A percentile compares a stretch with the other conserved stretches of the same genome.
Evolutionary conservation across 2,113 vertebrate genomes (phyloP).

Genomic region (Sebastes fasciatus): DNA sequence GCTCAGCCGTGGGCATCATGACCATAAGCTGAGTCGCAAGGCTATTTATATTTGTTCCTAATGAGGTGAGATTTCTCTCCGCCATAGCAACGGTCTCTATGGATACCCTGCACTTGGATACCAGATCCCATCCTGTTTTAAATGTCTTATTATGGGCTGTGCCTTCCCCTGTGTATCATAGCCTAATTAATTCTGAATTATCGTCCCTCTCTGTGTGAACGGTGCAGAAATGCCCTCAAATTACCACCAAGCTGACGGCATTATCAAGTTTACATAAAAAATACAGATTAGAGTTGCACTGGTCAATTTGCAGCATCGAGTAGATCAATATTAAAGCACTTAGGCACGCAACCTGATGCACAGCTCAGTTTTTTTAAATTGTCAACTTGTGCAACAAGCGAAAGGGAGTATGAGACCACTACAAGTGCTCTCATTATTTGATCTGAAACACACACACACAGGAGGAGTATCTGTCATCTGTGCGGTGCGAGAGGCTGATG

Average conservation of each 20-base stretch:
- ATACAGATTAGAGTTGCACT: constrained; percentile 17
- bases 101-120: constrained; percentile 84
- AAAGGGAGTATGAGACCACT: constrained; percentile 39
- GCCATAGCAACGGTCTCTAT: constrained; percentile 85
- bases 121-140: constrained; percentile 78
- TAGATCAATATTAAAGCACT: constrained; percentile 45
- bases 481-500: constrained; percentile 33
- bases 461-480: constrained; percentile 11
- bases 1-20: constrained; percentile 71
- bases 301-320: constrained; percentile 44
- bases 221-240: constrained; percentile 54
- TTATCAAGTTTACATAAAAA: constrained; percentile 33
- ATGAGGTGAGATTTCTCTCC: constrained; percentile 83
- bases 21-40: constrained; percentile 74
- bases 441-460: constrained; percentile 35
- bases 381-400: constrained; percentile 45
- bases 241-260: constrained; percentile 19
- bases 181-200: constrained; percentile 79
- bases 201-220: constrained; percentile 47
- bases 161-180: constrained; percentile 64
- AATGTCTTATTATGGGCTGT: constrained; percentile 81
- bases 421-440: constrained; percentile 65
- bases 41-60: constrained; percentile 86
- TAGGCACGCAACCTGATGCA: constrained; percentile 34
- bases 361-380: constrained; percentile 27